Evolutionary conservation across 2,888 invertebrate genomes (phyloP), one percentile per base, ranked within the genome.

Genomic region (Hyposoter dolosus): DNA sequence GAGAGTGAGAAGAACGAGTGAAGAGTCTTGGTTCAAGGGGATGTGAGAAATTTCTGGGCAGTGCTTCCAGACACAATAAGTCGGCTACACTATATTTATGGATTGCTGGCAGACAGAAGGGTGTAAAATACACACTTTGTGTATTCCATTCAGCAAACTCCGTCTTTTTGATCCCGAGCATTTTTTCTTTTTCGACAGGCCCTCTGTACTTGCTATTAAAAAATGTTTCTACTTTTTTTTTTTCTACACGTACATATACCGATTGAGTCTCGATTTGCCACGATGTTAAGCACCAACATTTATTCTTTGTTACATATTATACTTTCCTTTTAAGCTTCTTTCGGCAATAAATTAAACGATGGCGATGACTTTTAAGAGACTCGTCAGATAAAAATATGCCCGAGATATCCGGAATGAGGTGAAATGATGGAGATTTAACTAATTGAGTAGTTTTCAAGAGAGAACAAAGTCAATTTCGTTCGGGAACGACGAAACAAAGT

Each of bases 41-140:
- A 65, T 60, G 60, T 60, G 35, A 60, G 71, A 69, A 77, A 71
- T 35, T 66, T 82, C 77, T 80, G 74, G 80, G 83, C 71, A 71
- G 65, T 65, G 53, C 47, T 32, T 56, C 72, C 74, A 69, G 43
- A 77, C 28, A 56, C 19, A 56, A 75, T 81, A 45, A 68, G 74
- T 60, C 28, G 28, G 43, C 35, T 79, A 45, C 66, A 43, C 69
- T 66, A 43, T 50, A 63, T 19, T 78, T 68, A 75, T 74, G 45
- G n/a, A 74, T 72, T 43, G 35, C 78, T 35, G n/a, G 28, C 32
- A 56, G 69, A 23, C 45, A 65, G n/a, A 66, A 35, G 47, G 32
- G 47, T 50, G 65, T 35, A 77, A 63, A n/a, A 47, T 19, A 19
- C 47, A 28, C 47, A 47, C 23, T 15, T 50, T n/a, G 17, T 10